These are phyloP conservation scores for Lottia gigantea DNA, from an alignment of 2,888 invertebrate genomes.

Conservation along the genomic window DNA sequence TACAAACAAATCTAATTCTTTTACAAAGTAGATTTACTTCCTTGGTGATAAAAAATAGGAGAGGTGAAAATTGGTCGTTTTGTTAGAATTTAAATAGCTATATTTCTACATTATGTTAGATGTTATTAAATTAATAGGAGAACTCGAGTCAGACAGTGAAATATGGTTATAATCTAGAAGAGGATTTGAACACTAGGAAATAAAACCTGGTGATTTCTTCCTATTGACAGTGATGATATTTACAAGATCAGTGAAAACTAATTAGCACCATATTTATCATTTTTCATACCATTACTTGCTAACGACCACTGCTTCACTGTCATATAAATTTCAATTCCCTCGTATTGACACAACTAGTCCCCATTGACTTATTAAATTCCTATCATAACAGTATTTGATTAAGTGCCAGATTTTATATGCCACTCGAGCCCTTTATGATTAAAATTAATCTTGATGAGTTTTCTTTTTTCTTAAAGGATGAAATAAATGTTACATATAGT, in stretches of 20 bases:
- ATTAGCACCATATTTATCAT: constrained; percentile 23
- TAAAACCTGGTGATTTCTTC: too few species aligned
- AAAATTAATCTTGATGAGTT: constrained; percentile 4
- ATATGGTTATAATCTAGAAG: constrained; percentile 12
- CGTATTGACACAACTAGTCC: constrained; percentile 9
- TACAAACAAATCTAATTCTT: too few species aligned
- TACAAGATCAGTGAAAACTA: constrained; percentile 24
- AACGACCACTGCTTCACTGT: not conserved
- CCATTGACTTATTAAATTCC: constrained; percentile 9
- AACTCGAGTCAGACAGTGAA: constrained; percentile 17
- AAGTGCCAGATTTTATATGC: constrained; percentile 1
- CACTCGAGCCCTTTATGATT: not conserved
- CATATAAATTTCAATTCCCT: constrained; percentile 10
- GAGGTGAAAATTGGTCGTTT: too few species aligned
- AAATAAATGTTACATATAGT: constrained; percentile 3
- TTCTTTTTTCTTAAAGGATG: constrained; percentile 7
- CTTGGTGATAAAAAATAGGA: too few species aligned
- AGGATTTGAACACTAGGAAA: too few species aligned
- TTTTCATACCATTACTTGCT: constrained; percentile 22
- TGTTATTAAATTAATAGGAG: constrained; percentile 14
- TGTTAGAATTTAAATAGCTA: not conserved
- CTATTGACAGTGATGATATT: constrained; percentile 22
- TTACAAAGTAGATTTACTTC: too few species aligned
- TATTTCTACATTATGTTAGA: constrained; percentile 16
- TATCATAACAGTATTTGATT: constrained; percentile 8